Evolutionary conservation across 2,797 vertebrate genomes (phyloP).

Genomic region (Arrhamphus sclerolepis): DNA sequence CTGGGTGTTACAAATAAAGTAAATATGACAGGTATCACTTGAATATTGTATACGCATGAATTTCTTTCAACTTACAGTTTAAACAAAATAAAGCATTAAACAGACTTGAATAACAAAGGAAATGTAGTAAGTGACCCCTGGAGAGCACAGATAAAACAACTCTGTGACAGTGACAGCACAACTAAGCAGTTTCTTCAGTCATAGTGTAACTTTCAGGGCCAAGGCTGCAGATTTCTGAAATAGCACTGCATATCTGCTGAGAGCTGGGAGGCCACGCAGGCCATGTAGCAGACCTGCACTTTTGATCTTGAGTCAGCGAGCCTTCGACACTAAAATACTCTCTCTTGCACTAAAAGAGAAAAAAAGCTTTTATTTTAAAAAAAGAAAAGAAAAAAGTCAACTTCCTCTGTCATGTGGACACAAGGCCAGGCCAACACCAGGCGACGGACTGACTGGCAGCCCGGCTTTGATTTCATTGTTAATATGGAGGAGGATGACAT

Average conservation of each 20-base stretch:
- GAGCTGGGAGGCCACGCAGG: conserved; percentile 71
- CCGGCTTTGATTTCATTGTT: conserved; percentile 81
- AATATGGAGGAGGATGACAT: conserved; percentile 68
- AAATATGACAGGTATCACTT: conserved; percentile 3
- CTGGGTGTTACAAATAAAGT: conserved; percentile 19
- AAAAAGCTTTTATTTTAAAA: too few relatives aligned
- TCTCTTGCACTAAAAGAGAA: conserved; percentile 37
- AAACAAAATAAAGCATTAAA: conserved; percentile 1
- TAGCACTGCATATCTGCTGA: conserved; percentile 63
- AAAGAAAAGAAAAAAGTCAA: conserved; percentile 22
- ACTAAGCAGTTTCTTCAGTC: conserved; percentile 34
- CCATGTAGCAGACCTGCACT: conserved; percentile 79
- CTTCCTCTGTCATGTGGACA: conserved; percentile 73
- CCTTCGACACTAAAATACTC: conserved; percentile 31
- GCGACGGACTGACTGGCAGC: conserved; percentile 71
- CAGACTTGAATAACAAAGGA: conserved; percentile 5
- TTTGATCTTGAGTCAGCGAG: conserved; percentile 72
- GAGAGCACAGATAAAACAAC: background rate
- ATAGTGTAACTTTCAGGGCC: conserved; percentile 19
- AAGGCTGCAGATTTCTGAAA: conserved; percentile 62
- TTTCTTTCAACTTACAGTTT: conserved; percentile 3
- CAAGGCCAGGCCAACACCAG: conserved; percentile 71
- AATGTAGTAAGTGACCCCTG: conserved; percentile 10
- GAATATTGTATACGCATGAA: background rate
- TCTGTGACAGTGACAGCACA: too few relatives aligned